Conservation (phyloP, 1,140 invertebrate genomes). For the Sycophaga agraensis region DNA sequence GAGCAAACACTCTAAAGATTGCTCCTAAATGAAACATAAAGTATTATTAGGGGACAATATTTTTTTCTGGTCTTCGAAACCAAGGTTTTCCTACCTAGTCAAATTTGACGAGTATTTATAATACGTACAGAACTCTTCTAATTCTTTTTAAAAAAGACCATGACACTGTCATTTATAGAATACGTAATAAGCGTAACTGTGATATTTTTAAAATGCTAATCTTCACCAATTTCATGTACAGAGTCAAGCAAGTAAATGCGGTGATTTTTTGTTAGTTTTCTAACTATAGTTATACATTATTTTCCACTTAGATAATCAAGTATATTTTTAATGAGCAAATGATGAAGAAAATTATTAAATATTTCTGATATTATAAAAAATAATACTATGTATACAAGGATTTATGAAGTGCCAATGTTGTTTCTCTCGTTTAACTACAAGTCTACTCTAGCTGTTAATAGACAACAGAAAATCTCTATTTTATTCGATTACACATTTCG, state of each 20-base stretch:
- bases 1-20: slow-evolving; percentile 1
- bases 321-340: background rate
- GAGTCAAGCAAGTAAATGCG: background rate
- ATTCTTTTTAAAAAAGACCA: slow-evolving; percentile 8
- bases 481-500: slow-evolving; percentile 19
- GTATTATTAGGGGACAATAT: slow-evolving; percentile 22
- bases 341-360: background rate
- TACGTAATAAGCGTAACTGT: slow-evolving; percentile 23
- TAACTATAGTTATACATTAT: background rate
- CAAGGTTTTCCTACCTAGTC: slow-evolving; percentile 11
- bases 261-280: background rate
- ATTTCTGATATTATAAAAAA: background rate
- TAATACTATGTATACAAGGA: background rate
- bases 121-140: background rate
- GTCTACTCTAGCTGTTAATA: no score
- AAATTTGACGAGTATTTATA: slow-evolving; percentile 7
- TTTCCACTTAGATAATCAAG: background rate
- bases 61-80: background rate
- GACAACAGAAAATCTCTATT: slow-evolving; percentile 17
- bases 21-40: slow-evolving; percentile 8
- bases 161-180: background rate
- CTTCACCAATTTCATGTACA: background rate
- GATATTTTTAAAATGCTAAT: slow-evolving; percentile 11
- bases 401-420: background rate
- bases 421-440: no score